Evolutionary conservation across 2,888 invertebrate species (phyloP).

Genomic region (Drosophila limbata): DNA sequence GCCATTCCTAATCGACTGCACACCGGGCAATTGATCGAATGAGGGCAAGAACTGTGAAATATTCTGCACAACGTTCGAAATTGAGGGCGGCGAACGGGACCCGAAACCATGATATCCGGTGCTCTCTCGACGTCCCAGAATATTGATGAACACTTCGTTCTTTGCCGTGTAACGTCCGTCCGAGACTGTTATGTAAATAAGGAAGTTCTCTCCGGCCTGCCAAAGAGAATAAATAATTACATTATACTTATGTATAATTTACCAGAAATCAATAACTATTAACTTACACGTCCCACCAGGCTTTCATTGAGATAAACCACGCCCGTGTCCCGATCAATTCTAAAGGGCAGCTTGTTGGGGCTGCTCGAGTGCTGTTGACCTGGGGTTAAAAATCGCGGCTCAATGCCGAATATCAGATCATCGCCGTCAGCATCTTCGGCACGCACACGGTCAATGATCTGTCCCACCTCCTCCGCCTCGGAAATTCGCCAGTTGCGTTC

Average conservation of each 20-base stretch:
- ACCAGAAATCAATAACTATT: background rate
- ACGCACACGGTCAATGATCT: slow-evolving; percentile 89
- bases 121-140: slow-evolving; percentile 82
- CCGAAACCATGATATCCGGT: slow-evolving; percentile 61
- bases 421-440: slow-evolving; percentile 89
- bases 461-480: slow-evolving; percentile 90
- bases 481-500: slow-evolving; percentile 91
- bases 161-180: slow-evolving; percentile 89
- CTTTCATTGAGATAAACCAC: slow-evolving; percentile 92
- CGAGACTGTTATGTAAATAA: slow-evolving; percentile 89
- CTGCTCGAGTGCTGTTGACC: slow-evolving; percentile 56
- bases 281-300: slow-evolving; percentile 90
- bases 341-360: slow-evolving; percentile 88
- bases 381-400: slow-evolving; percentile 86
- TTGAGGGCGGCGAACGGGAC: slow-evolving; percentile 80
- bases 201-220: slow-evolving; percentile 89
- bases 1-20: slow-evolving; percentile 82
- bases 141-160: slow-evolving; percentile 89
- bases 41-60: slow-evolving; percentile 83
- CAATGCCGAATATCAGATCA: slow-evolving; percentile 89
- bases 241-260: background rate
- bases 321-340: slow-evolving; percentile 91
- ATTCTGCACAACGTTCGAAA: slow-evolving; percentile 81
- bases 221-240: slow-evolving; percentile 5
- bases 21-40: slow-evolving; percentile 84